A percentile compares a stretch with the other conserved stretches of the same genome.
phyloP scores from a whole-genome alignment of 2,113 vertebrate species.

The Gobius niger region DNA sequence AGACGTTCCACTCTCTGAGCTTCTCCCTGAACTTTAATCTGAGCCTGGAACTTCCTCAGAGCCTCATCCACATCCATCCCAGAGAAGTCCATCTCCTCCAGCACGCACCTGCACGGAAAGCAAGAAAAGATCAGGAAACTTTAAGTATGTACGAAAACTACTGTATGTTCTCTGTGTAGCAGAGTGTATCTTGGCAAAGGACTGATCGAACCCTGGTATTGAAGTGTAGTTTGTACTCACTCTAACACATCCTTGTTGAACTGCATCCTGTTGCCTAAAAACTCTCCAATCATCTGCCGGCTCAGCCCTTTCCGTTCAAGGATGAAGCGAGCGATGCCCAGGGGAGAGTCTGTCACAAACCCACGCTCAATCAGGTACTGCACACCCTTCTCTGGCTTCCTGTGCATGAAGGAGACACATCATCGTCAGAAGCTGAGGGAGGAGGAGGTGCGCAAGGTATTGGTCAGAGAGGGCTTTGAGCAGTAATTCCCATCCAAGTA shows the following conservation, averaged over 20 bases:
- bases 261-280: constrained; percentile 94
- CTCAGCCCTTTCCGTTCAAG: constrained; percentile 95
- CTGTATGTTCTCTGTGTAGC: background rate
- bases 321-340: constrained; percentile 96
- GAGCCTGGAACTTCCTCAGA: constrained; percentile 92
- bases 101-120: constrained; percentile 84
- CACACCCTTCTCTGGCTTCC: constrained; percentile 97
- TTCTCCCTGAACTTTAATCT: constrained; percentile 95
- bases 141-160: background rate
- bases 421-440: background rate
- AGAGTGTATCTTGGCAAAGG: background rate
- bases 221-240: constrained; percentile 72
- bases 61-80: constrained; percentile 96
- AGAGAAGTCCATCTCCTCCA: constrained; percentile 97
- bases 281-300: constrained; percentile 97
- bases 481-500: no score
- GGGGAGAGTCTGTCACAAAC: constrained; percentile 92
- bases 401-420: constrained; percentile 43
- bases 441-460: background rate
- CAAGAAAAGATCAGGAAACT: background rate
- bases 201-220: background rate
- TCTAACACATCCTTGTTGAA: constrained; percentile 97
- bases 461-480: no score
- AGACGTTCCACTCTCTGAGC: constrained; percentile 93
- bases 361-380: constrained; percentile 96